These are phyloP conservation scores for Tachuris rubrigastra DNA, from an alignment of 2,113 vertebrate genomes.

Conservation along the genomic window DNA sequence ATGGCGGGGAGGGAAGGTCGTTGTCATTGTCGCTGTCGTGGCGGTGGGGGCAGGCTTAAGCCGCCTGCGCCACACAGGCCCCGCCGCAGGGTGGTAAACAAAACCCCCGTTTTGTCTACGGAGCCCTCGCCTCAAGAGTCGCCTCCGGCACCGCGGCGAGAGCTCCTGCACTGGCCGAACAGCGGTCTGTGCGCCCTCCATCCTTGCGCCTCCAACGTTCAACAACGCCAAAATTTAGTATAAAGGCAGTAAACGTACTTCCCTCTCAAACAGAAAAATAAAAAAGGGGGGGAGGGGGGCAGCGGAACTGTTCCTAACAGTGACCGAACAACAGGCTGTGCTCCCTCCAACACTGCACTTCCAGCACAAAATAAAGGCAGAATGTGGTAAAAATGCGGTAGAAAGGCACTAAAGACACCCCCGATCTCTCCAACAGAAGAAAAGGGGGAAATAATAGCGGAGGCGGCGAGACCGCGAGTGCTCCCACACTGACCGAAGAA, in stretches of 20 bases:
- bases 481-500: neutral
- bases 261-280: neutral
- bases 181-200: neutral
- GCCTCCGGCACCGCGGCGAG: too few species aligned
- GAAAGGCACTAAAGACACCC: neutral
- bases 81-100: neutral
- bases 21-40: neutral
- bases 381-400: neutral
- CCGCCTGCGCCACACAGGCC: neutral
- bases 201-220: too few species aligned
- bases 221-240: neutral
- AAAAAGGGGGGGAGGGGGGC: neutral
- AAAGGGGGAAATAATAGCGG: neutral
- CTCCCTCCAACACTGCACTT: neutral
- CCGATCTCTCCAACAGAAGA: neutral
- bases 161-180: too few species aligned
- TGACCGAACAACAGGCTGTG: fast-evolving
- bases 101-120: neutral
- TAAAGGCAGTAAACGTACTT: neutral
- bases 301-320: too few species aligned
- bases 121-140: neutral
- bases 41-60: neutral
- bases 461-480: neutral
- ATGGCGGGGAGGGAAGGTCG: neutral
- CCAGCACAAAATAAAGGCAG: fast-evolving